A percentile compares a stretch with the other conserved stretches of the same genome.
Conservation (phyloP, 1,140 invertebrate species). For the Liolophura sinensis region DNA sequence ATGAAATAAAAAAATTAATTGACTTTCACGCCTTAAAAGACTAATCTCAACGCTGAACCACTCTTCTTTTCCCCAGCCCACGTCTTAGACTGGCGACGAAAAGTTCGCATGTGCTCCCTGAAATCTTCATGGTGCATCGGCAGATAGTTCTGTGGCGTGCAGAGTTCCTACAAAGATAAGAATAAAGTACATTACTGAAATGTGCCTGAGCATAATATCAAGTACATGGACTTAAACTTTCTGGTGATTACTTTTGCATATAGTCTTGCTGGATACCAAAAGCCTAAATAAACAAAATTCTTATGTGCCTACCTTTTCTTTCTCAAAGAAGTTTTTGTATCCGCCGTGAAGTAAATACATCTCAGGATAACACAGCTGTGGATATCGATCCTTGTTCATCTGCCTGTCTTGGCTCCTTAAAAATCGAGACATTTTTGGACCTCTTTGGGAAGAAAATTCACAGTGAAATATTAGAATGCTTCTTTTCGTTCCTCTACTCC, state of each 20-base stretch:
- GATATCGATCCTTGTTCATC: constrained; percentile 83
- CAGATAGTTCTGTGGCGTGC: constrained; percentile 75
- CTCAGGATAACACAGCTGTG: constrained; percentile 88
- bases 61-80: constrained; percentile 50
- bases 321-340: constrained; percentile 86
- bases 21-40: too few relatives aligned
- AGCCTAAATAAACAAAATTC: too few relatives aligned
- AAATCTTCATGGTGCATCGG: constrained; percentile 80
- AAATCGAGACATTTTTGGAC: constrained; percentile 85
- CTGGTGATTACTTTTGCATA: too few relatives aligned
- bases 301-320: constrained; percentile 57
- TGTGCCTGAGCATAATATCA: too few relatives aligned
- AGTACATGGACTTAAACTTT: too few relatives aligned
- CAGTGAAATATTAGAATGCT: constrained; percentile 93
- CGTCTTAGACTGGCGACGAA: constrained; percentile 78
- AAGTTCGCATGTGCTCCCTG: constrained; percentile 72
- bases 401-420: constrained; percentile 82
- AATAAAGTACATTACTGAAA: constrained; percentile 1
- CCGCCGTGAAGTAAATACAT: constrained; percentile 93
- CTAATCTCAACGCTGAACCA: too few relatives aligned
- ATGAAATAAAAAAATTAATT: too few relatives aligned
- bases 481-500: constrained; percentile 61
- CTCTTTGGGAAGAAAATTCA: constrained; percentile 95
- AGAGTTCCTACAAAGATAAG: constrained; percentile 64
- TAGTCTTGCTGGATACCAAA: too few relatives aligned